Base-by-base conservation (phyloP, 2,797 vertebrate species). In the Micromesistius poutassou region DNA sequence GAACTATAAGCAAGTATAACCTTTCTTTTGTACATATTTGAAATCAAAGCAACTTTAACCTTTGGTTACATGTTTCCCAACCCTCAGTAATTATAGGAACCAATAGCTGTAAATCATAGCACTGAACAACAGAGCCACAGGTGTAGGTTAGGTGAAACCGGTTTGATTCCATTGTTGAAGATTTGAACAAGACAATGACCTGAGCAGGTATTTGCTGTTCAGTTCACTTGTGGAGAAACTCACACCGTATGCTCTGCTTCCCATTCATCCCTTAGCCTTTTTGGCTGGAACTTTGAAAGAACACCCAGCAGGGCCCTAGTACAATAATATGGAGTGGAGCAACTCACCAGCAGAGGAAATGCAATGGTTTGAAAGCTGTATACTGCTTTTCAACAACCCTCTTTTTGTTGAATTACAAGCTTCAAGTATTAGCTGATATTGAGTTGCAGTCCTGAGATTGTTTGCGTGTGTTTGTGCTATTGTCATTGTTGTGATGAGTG, bases 181-280 rank as follows among this genome's bases (percentile, higher is more conserved):
- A 87, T 88, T 89, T 88, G 30, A 87, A 88, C 76, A 85, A 89
- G 87, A 89, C 90, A 90, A 85, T 77, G 77, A 4, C 68, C 38
- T 73, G 9, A 0, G 42, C 62, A 62, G 72, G 73, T 10, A 76
- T 55, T 25, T 2, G 77, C 77, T 9, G 7, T 13, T 74, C 50
- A 36, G n/a, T 72, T 35, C 16, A 28, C 25, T 50, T 31, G 75
- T 70, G 30, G 35, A 30, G 16, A 3, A 7, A 77, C 66, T 83
- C 83, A 82, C 81, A 79, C 84, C 86, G 83, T 76, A 77, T 78
- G 82, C 86, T 79, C 78, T 10, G n/a, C 74, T 31, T 30, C n/a
- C 16, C 50, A 50, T 75, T 28, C 35, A 28, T 13, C n/a, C 55
- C 75, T 77, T 36, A 79, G 79, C 80, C 77, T 50, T 38, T 22